These are phyloP conservation scores for Conus betulinus DNA, from an alignment of 1,140 invertebrate genomes.

Conservation along the genomic window DNA sequence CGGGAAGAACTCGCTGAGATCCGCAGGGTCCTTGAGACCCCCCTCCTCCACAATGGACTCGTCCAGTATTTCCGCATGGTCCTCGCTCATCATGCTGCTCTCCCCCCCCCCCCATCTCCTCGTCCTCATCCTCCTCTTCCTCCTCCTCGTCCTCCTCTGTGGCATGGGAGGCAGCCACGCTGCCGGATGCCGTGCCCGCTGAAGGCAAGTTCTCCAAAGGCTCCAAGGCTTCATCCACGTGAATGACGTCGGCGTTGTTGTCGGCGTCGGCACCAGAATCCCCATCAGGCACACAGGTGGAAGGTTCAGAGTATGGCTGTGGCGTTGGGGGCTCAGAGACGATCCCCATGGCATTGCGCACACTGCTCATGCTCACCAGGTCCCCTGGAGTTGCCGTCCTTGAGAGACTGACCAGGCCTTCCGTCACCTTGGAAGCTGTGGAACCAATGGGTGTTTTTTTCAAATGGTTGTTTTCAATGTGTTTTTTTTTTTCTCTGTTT, in stretches of 20 bases:
- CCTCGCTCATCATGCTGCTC: background rate
- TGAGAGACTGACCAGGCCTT: slow-evolving; percentile 86
- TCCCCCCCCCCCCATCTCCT: background rate
- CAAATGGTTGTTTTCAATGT: too few relatives aligned
- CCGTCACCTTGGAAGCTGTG: slow-evolving; percentile 85
- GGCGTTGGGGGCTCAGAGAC: slow-evolving; percentile 54
- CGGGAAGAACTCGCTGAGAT: slow-evolving; percentile 31
- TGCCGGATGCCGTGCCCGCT: slow-evolving; percentile 10
- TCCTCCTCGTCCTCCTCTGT: slow-evolving; percentile 30
- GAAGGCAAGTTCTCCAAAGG: slow-evolving; percentile 16
- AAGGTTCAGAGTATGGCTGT: background rate
- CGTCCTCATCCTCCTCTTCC: slow-evolving; percentile 28
- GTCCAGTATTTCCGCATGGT: background rate
- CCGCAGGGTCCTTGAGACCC: background rate
- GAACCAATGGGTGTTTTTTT: slow-evolving; percentile 43
- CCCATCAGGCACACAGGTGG: background rate
- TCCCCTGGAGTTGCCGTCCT: slow-evolving; percentile 85
- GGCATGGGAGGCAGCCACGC: slow-evolving; percentile 21
- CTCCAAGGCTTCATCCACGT: slow-evolving; percentile 17
- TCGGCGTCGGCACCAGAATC: background rate
- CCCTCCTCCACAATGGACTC: slow-evolving; percentile 8
- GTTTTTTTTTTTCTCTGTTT: too few relatives aligned
- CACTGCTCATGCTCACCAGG: slow-evolving; percentile 83
- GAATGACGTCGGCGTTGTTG: background rate
- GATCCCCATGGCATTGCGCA: slow-evolving; percentile 90